These are phyloP conservation scores for Drosophila paramelanica DNA, from an alignment of 2,888 invertebrate genomes.

Conservation along the genomic window DNA sequence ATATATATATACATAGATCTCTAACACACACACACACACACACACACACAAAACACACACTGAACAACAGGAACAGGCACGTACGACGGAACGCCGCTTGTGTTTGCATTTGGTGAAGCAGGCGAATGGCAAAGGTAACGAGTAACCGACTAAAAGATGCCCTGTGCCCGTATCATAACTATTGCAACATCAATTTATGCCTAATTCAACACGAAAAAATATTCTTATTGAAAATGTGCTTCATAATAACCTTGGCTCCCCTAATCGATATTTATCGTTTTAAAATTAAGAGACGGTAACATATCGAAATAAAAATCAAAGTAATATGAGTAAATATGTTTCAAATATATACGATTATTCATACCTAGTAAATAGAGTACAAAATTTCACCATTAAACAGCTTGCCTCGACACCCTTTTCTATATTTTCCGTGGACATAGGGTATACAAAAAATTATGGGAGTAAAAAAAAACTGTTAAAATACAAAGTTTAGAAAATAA, in stretches of 20 bases:
- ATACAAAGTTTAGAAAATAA: background rate
- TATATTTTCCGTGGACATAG: background rate
- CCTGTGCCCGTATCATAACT: background rate
- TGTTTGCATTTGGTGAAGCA: constrained; percentile 49
- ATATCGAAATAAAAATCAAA: no score
- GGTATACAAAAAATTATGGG: constrained; percentile 12
- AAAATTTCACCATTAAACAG: background rate
- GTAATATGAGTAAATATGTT: no score
- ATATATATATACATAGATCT: background rate
- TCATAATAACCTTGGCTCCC: no score
- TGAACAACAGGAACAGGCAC: constrained; percentile 31
- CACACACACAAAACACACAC: constrained; percentile 5
- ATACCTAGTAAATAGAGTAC: no score
- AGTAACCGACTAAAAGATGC: background rate
- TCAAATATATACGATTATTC: no score
- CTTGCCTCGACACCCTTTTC: background rate
- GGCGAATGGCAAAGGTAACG: background rate
- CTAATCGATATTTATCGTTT: no score
- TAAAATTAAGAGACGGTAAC: no score
- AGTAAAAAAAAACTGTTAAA: constrained; percentile 18
- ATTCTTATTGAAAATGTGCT: no score
- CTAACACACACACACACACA: constrained; percentile 8
- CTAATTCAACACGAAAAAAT: no score
- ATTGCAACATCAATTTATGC: no score
- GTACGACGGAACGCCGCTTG: constrained; percentile 23